These are phyloP conservation scores for Aeoliscus strigatus DNA, from an alignment of 2,797 vertebrate genomes.

Conservation along the genomic window DNA sequence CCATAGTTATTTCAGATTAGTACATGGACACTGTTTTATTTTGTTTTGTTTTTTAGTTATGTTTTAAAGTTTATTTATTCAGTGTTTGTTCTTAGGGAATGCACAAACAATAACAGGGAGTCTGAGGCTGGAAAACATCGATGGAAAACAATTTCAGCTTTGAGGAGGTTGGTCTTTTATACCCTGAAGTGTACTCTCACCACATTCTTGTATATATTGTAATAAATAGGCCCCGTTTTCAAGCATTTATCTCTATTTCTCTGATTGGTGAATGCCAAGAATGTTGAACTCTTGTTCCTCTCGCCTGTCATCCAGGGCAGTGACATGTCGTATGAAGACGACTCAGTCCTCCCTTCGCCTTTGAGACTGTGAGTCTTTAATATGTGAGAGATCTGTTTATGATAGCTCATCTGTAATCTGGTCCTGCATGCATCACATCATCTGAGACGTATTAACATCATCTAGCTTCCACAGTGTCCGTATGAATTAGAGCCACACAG, in stretches of 20 bases:
- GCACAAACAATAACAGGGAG: conserved; percentile 44
- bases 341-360: conserved; percentile 60
- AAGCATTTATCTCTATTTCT: no score
- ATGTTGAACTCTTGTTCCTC: conserved; percentile 4
- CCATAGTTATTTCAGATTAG: no score
- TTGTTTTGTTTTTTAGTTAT: background rate
- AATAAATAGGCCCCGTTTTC: no score
- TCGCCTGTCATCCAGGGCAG: conserved; percentile 57
- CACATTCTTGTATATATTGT: no score
- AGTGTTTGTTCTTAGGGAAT: conserved; percentile 51
- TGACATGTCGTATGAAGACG: conserved; percentile 71
- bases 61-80: background rate
- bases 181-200: no score
- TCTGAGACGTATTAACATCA: background rate
- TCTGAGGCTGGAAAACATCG: conserved; percentile 31
- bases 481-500: no score
- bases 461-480: no score
- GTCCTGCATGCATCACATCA: no score
- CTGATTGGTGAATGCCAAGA: no score
- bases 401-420: no score
- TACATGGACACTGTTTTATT: no score
- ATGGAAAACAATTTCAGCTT: conserved; percentile 67
- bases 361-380: conserved; percentile 64
- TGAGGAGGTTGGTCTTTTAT: conserved; percentile 58
- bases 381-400: background rate